Percentiles rank a stretch among this genome's conserved stretches.
Conservation (phyloP, 1,140 invertebrate genomes). For the Chironomus striatipennis region DNA sequence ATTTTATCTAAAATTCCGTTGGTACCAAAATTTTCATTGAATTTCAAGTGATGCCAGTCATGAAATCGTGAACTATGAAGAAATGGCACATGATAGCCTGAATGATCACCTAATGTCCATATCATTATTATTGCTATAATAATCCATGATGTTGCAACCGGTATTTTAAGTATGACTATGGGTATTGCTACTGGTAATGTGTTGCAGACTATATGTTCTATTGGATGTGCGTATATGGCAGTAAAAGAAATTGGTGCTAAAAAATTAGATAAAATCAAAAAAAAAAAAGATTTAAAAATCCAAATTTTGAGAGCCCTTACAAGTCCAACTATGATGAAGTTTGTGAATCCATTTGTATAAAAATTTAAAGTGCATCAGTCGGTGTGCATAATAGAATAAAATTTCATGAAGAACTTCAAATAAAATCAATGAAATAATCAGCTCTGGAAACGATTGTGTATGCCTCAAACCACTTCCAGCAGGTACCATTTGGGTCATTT, state of each 20-base stretch:
- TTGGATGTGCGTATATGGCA: constrained; percentile 74
- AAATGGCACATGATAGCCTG: constrained; percentile 80
- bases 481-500: constrained; percentile 44
- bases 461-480: constrained; percentile 43
- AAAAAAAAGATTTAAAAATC: too few species aligned
- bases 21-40: not conserved
- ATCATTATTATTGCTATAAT: constrained; percentile 70
- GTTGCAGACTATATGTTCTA: constrained; percentile 78
- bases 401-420: constrained; percentile 72
- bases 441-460: constrained; percentile 69
- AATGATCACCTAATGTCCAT: constrained; percentile 74
- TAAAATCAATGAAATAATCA: constrained; percentile 60
- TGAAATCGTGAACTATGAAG: constrained; percentile 79
- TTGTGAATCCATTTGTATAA: constrained; percentile 80
- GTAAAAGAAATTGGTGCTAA: constrained; percentile 64
- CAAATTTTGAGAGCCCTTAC: not conserved
- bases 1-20: not conserved
- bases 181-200: constrained; percentile 69
- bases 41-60: constrained; percentile 85
- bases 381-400: constrained; percentile 80
- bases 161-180: constrained; percentile 64
- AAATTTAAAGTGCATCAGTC: constrained; percentile 61
- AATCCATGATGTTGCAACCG: constrained; percentile 67
- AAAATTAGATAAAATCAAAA: not conserved
- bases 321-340: constrained; percentile 73